These are phyloP conservation scores for Whitmania pigra DNA, from an alignment of 1,140 invertebrate genomes.

Conservation along the genomic window DNA sequence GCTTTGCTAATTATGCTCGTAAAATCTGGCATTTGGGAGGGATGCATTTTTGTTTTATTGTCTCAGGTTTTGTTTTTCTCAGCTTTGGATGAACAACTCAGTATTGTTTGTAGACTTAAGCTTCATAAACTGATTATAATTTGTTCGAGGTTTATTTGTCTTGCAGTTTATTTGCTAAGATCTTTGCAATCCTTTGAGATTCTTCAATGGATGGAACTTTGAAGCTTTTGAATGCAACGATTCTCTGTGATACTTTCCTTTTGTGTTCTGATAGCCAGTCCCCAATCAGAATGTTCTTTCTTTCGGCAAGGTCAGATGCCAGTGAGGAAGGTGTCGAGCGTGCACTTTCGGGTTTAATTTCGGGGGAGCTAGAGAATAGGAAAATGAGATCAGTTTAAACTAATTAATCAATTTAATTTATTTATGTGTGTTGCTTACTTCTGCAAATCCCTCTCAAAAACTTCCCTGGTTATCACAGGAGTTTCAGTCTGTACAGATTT, in stretches of 20 bases:
- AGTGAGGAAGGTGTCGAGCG: neutral
- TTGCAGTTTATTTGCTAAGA: neutral
- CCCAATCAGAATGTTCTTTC: neutral
- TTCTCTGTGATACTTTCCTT: neutral
- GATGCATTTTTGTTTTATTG: no score
- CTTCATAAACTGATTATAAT: neutral
- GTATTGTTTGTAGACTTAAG: no score
- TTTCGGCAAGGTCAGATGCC: neutral
- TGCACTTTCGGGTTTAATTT: neutral
- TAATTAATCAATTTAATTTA: neutral
- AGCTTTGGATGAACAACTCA: no score
- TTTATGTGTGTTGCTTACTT: neutral
- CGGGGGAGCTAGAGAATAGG: neutral
- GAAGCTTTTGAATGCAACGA: slow-evolving; percentile 9
- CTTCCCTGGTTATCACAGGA: neutral
- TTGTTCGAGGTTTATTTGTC: neutral
- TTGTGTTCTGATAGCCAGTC: neutral
- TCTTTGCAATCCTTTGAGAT: slow-evolving; percentile 5
- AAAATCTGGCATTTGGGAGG: no score
- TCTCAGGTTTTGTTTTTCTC: no score
- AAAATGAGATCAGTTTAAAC: neutral
- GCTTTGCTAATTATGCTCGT: no score
- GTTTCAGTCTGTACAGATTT: no score
- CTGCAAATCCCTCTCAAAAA: neutral
- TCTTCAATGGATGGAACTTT: neutral